Percentiles rank a stretch among this genome's conserved stretches.
Conservation (phyloP, 92 coral and sea anemone species). For the Phymanthus crucifer region DNA sequence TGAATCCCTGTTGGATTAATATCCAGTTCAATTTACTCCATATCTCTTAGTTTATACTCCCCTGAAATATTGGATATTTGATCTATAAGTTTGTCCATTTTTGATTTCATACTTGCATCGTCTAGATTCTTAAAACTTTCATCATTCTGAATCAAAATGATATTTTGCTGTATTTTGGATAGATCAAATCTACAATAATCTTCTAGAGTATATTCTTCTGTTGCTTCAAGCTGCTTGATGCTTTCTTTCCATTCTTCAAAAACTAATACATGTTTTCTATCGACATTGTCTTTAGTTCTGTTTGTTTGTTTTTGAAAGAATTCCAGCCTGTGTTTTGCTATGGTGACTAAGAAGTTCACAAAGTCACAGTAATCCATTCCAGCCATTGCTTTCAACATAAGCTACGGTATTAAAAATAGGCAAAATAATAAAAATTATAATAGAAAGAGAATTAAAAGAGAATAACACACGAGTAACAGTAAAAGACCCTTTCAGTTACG, state of each 20-base stretch:
- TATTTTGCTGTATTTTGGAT: conserved; percentile 38
- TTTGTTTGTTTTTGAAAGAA: conserved; percentile 15
- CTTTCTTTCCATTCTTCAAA: conserved; percentile 61
- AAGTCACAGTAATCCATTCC: conserved; percentile 84
- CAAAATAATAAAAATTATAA: too few relatives aligned
- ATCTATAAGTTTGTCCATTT: conserved; percentile 22
- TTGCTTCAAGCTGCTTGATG: conserved; percentile 10
- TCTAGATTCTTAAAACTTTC: conserved; percentile 36
- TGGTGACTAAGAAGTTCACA: conserved; percentile 54
- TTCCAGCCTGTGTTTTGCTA: conserved; percentile 65
- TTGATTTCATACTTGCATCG: conserved; percentile 17
- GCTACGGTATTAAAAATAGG: conserved; percentile 29
- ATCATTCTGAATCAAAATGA: conserved; percentile 35
- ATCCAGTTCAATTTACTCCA: not conserved
- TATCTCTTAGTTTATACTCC: not conserved
- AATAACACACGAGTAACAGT: too few relatives aligned
- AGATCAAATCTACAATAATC: conserved; percentile 76
- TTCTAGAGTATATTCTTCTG: conserved; percentile 3
- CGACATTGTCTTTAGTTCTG: not conserved
- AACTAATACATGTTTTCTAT: not conserved
- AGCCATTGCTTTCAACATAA: conserved; percentile 80
- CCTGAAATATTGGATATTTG: conserved; percentile 15
- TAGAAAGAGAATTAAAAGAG: too few relatives aligned
- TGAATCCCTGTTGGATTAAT: too few relatives aligned
- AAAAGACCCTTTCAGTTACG: too few relatives aligned